phyloP scores from a whole-genome alignment of 2,113 vertebrate species.

The Melanerpes formicivorus region DNA sequence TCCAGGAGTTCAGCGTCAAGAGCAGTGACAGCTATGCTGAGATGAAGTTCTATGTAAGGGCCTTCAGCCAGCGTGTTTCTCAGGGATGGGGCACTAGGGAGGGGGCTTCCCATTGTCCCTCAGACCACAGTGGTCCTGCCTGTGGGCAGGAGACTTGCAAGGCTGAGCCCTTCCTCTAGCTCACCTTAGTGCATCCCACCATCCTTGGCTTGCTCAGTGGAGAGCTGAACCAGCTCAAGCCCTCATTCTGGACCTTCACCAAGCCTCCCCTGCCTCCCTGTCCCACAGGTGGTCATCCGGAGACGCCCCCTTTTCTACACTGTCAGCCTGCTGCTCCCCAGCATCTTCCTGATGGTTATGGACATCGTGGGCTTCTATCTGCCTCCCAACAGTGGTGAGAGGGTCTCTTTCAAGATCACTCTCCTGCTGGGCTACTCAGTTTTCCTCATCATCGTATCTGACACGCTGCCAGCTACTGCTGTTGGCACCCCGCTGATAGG shows the following conservation, averaged over 20 bases:
- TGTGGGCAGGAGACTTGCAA: background rate
- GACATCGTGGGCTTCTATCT: slow-evolving; percentile 96
- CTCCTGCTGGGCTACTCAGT: slow-evolving; percentile 96
- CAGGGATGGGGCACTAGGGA: rapidly evolving
- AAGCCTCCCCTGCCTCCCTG: background rate
- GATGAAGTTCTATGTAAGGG: slow-evolving; percentile 95
- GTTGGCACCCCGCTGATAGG: slow-evolving; percentile 94
- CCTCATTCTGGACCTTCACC: rapidly evolving
- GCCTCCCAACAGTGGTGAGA: slow-evolving; percentile 95
- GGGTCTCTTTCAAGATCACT: slow-evolving; percentile 98
- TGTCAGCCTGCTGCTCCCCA: slow-evolving; percentile 92
- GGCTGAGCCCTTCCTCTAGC: background rate
- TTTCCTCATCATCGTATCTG: slow-evolving; percentile 97
- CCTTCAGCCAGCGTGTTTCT: rapidly evolving
- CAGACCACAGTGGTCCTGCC: background rate
- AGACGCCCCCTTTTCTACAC: slow-evolving; percentile 94
- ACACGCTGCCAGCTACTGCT: slow-evolving; percentile 92
- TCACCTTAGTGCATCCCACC: background rate
- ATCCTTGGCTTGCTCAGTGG: rapidly evolving
- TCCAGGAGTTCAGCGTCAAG: slow-evolving; percentile 89
- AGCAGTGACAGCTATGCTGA: slow-evolving; percentile 85
- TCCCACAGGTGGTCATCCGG: slow-evolving; percentile 90
- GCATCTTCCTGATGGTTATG: slow-evolving; percentile 96
- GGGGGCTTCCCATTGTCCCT: background rate
- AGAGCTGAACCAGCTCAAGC: background rate